Evolutionary conservation across 2,888 invertebrate species (phyloP), one percentile per base, ranked within the genome.

Genomic region (Leucoptera coffeella): DNA sequence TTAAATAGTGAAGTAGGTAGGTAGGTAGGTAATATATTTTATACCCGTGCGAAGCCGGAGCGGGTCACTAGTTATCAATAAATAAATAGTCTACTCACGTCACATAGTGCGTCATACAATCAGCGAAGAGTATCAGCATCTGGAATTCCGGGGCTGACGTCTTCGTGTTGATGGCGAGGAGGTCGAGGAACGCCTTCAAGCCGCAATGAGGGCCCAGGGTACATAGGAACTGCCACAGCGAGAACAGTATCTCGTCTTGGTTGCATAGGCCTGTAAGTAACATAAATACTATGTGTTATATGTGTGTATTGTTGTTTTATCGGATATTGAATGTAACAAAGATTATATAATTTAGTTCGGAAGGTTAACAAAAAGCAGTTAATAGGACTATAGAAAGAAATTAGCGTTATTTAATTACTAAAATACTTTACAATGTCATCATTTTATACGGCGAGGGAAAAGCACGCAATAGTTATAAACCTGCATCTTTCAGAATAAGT

Each of bases 91-190:
- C 2, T 11, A 53, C 88, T 80, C 67, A 95, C 92, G 94, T 94
- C 29, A 97, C 87, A 50, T 94, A 89, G 60, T 96, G 94, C 10
- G 91, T 88, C 79, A 95, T 92, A 44, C 93, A 89, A 47, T 96
- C 95, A 35, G 88, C 84, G 56, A 96, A 95, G 1, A 97, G 67
- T 50, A 91, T 87, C 22, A 97, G 69, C 77, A 96, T 87, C 46
- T 91, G 87, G 46, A 94, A 90, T 64, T 95, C 92, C 0, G 93
- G 90, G 28, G 89, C 85, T 2, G 81, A 76, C 13, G 81, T 79
- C 47, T 87, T 84, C 2, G 88, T 82, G 45, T 87, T 85, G 12
- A 82, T 76, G 21, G 85, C 82, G 31, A 94, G 58, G 37, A 89
- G 78, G 50, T 94, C 93, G 23, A 94, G 58, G 59, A 90, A 92